These are phyloP conservation scores for Palythoa grandiflora DNA, from an alignment of 92 coral and sea anemone genomes.

Conservation along the genomic window DNA sequence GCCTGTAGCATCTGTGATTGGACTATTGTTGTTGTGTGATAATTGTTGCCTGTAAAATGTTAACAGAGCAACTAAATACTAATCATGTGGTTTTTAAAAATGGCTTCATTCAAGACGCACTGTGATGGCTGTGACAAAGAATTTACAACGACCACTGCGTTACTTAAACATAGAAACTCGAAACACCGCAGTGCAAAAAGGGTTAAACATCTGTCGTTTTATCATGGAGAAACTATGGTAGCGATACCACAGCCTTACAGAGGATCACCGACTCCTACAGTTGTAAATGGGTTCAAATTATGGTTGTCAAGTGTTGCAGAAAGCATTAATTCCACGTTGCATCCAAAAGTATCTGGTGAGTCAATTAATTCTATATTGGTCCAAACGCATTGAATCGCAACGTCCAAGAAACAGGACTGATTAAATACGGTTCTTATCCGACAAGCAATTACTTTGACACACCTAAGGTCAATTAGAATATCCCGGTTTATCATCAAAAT, in stretches of 20 bases:
- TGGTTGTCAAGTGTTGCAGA: constrained; percentile 47
- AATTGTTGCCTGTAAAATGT: constrained; percentile 21
- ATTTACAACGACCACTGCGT: constrained; percentile 55
- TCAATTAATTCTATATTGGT: constrained; percentile 10
- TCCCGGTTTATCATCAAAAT: too few species aligned
- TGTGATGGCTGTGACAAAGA: constrained; percentile 36
- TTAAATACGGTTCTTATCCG: constrained; percentile 15
- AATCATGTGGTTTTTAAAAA: background rate
- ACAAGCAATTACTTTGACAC: background rate
- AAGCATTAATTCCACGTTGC: constrained; percentile 54
- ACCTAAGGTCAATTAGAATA: background rate
- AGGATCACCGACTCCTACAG: constrained; percentile 8
- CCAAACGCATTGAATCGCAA: constrained; percentile 8
- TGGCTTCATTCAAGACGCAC: constrained; percentile 42
- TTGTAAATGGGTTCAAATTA: constrained; percentile 15
- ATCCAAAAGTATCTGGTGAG: constrained; percentile 52
- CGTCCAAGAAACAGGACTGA: background rate
- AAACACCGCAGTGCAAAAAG: constrained; percentile 45
- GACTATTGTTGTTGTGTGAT: constrained; percentile 17
- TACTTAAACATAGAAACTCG: constrained; percentile 50
- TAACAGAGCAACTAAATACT: constrained; percentile 11
- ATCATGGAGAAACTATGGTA: constrained; percentile 42
- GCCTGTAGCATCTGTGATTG: constrained; percentile 9
- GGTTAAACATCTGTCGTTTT: constrained; percentile 48
- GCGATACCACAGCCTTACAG: constrained; percentile 21